phyloP scores from a whole-genome alignment of 2,113 vertebrate species.

The Eolophus roseicapilla region DNA sequence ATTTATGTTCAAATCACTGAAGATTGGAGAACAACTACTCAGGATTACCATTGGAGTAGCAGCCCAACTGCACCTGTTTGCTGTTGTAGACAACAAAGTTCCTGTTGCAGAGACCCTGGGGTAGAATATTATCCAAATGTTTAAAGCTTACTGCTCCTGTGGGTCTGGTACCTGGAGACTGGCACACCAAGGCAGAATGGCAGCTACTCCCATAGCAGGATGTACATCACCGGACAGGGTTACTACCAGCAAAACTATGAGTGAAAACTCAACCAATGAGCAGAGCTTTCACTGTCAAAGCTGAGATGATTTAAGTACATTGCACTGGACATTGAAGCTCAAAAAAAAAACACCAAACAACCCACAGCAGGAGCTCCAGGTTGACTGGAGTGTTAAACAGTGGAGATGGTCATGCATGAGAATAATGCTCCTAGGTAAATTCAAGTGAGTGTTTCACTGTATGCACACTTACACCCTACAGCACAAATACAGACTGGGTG shows the following conservation, averaged over 20 bases:
- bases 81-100: background rate
- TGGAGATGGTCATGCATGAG: rapidly evolving
- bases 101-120: no score
- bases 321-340: background rate
- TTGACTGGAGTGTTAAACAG: background rate
- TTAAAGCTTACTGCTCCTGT: background rate
- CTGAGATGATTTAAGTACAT: background rate
- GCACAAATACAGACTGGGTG: background rate
- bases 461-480: background rate
- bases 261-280: background rate
- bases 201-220: background rate
- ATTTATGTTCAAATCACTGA: background rate
- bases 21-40: background rate
- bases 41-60: background rate
- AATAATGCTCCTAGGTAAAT: rapidly evolving
- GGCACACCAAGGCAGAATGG: background rate
- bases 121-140: background rate
- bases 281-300: background rate
- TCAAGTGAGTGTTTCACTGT: background rate
- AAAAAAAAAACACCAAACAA: background rate
- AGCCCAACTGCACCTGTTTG: background rate
- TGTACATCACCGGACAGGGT: background rate
- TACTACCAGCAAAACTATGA: background rate
- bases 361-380: background rate
- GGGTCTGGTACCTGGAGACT: background rate